Conservation (phyloP, 2,113 vertebrate species). For the Arothron firmamentum region DNA sequence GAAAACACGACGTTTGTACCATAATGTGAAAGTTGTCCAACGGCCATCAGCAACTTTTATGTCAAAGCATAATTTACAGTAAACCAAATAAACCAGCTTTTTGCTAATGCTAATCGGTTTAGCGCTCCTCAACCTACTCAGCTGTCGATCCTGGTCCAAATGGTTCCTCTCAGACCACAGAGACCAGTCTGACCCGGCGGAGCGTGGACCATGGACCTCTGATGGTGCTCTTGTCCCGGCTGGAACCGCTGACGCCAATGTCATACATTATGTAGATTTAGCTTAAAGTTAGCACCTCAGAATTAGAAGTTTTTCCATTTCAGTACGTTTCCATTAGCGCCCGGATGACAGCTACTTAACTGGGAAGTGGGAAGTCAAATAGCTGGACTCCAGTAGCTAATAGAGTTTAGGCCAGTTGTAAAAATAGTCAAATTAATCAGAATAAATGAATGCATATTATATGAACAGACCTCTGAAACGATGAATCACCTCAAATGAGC, state of each 20-base stretch:
- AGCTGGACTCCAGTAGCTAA: constrained; percentile 19
- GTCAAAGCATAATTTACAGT: no score
- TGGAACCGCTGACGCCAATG: neutral
- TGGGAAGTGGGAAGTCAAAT: constrained; percentile 33
- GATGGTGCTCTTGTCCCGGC: neutral
- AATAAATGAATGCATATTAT: constrained; percentile 47
- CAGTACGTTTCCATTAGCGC: constrained; percentile 41
- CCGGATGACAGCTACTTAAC: constrained; percentile 36
- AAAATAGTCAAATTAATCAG: constrained; percentile 39
- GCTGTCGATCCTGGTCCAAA: no score
- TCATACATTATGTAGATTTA: constrained; percentile 43
- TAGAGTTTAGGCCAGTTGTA: constrained; percentile 31
- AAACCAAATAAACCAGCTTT: no score
- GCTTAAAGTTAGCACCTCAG: constrained; percentile 30
- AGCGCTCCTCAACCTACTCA: no score
- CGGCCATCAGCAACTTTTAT: no score
- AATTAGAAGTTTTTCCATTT: constrained; percentile 27
- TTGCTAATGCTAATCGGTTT: no score
- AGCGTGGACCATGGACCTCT: neutral
- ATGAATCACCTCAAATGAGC: constrained; percentile 49
- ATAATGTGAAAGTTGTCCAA: no score
- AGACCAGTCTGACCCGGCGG: no score
- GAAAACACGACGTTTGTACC: no score
- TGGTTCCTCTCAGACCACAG: neutral
- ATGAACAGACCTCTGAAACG: constrained; percentile 38